These are phyloP conservation scores for Archips xylosteana DNA, from an alignment of 2,888 invertebrate species.

Conservation along the genomic window DNA sequence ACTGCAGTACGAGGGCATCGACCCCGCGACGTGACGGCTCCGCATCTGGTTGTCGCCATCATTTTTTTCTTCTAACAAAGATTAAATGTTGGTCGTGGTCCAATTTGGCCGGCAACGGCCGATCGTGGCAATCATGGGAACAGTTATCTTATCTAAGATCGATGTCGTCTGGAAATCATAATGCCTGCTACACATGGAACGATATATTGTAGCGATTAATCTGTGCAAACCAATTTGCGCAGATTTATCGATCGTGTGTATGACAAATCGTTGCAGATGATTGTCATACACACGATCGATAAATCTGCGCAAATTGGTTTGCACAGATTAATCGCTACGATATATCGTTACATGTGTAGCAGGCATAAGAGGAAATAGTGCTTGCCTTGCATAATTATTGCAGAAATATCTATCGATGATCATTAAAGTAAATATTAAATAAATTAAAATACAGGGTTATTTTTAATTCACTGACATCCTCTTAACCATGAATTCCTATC, in stretches of 20 bases:
- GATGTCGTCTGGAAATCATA: neutral
- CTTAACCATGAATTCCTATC: no score
- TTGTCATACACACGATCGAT: no score
- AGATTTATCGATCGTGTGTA: no score
- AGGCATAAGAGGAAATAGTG: neutral
- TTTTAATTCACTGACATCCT: no score
- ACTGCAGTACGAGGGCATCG: constrained; percentile 14
- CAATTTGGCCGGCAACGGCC: constrained; percentile 28
- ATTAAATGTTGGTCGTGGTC: constrained; percentile 31
- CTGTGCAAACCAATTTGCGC: no score
- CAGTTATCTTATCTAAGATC: constrained; percentile 23
- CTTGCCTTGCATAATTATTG: neutral
- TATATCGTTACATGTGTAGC: no score
- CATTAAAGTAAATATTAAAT: neutral
- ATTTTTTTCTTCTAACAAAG: constrained; percentile 26
- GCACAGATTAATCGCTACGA: no score
- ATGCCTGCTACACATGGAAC: no score
- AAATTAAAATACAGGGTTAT: no score
- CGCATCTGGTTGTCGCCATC: constrained; percentile 35
- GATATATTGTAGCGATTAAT: no score
- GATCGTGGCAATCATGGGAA: constrained; percentile 14
- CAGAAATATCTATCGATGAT: neutral
- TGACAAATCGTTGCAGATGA: no score
- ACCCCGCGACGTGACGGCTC: constrained; percentile 25
- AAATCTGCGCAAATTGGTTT: no score